Conservation (phyloP, 2,113 vertebrate genomes). For the Cettia cetti region DNA sequence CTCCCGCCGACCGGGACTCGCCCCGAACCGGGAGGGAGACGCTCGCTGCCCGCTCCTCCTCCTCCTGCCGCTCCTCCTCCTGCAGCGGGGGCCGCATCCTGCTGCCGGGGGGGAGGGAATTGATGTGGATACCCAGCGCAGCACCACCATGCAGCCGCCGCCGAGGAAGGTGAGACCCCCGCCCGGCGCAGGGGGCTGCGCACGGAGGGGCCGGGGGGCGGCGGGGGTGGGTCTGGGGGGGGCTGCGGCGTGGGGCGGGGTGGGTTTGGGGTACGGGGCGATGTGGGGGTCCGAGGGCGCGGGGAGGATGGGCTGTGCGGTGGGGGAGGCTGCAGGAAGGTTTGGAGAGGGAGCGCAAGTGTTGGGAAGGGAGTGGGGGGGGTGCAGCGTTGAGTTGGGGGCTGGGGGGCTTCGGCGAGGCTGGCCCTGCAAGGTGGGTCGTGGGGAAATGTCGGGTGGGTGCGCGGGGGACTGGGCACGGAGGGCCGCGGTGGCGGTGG, state of each 20-base stretch:
- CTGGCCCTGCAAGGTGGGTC: background rate
- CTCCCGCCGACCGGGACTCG: background rate
- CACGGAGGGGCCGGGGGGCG: background rate
- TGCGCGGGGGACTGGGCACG: background rate
- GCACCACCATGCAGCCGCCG: background rate
- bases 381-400: no score
- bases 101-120: background rate
- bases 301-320: background rate
- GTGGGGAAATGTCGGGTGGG: background rate
- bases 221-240: background rate
- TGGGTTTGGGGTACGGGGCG: no score
- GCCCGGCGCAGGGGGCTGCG: background rate
- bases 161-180: background rate
- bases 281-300: no score
- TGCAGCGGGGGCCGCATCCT: background rate
- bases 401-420: background rate
- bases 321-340: no score
- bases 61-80: background rate
- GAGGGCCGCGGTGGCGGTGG: background rate
- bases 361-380: background rate
- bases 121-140: background rate
- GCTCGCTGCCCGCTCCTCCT: background rate
- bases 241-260: background rate
- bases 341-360: no score
- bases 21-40: background rate